A percentile compares a stretch with the other conserved stretches of the same genome.
These are phyloP conservation scores for Acrossocheilus fasciatus DNA, from an alignment of 2,797 vertebrate genomes.

Conservation along the genomic window DNA sequence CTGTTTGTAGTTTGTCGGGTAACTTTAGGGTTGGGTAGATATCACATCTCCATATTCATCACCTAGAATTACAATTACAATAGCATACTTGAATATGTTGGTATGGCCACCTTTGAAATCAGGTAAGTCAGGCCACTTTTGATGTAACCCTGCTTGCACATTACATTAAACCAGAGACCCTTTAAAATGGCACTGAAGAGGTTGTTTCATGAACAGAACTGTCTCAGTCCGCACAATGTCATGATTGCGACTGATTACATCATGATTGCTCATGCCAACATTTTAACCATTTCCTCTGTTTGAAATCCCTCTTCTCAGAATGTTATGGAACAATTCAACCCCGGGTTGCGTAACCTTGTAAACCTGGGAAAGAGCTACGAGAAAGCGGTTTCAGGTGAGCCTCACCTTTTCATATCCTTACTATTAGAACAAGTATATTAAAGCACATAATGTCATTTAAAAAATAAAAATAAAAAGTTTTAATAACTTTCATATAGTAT, in stretches of 20 bases:
- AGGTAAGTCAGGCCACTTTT: neutral
- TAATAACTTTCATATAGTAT: neutral
- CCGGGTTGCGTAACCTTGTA: slow-evolving; percentile 94
- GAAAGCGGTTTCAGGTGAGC: slow-evolving; percentile 94
- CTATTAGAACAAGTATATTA: neutral
- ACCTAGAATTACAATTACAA: neutral
- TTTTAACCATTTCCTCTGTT: slow-evolving; percentile 28
- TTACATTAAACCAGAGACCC: neutral
- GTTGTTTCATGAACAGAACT: neutral
- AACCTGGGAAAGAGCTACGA: slow-evolving; percentile 98
- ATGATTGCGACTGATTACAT: slow-evolving; percentile 34
- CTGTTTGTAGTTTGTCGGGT: neutral
- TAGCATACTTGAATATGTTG: neutral
- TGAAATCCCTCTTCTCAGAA: slow-evolving; percentile 77
- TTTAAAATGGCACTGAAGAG: slow-evolving; percentile 7
- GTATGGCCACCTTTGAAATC: neutral
- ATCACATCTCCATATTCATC: neutral
- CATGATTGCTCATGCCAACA: slow-evolving; percentile 27
- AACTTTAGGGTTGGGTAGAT: neutral
- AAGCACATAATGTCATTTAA: neutral
- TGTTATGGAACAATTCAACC: slow-evolving; percentile 99
- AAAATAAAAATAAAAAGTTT: neutral
- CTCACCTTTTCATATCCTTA: neutral
- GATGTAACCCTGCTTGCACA: neutral
- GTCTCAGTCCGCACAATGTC: neutral